Evolutionary conservation across 2,113 vertebrate genomes (phyloP).

Genomic region (Loxodonta africana): DNA sequence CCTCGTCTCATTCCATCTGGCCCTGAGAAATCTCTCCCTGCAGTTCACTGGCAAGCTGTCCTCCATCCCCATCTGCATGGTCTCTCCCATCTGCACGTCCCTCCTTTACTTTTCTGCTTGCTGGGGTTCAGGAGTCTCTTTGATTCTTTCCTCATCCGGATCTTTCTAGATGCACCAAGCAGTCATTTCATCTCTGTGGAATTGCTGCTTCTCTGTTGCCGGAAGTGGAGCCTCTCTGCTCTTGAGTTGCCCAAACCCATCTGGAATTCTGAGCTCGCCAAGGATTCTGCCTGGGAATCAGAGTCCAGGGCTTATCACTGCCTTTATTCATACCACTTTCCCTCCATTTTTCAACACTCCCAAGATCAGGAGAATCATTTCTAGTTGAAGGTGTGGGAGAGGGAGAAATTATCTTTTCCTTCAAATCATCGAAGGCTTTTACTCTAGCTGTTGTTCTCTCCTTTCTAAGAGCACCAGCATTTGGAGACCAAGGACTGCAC

Average conservation of each 20-base stretch:
- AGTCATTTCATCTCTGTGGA: background rate
- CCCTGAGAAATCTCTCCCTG: background rate
- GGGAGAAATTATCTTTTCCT: background rate
- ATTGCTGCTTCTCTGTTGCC: background rate
- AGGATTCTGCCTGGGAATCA: background rate
- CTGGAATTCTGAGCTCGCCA: background rate
- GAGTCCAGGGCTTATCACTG: background rate
- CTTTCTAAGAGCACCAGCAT: background rate
- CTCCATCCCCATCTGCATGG: background rate
- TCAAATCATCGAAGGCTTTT: background rate
- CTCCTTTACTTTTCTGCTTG: background rate
- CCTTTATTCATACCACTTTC: background rate
- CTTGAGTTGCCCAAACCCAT: background rate
- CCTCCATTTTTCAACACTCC: background rate
- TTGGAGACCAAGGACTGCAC: background rate
- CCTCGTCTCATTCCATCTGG: background rate
- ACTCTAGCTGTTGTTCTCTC: background rate
- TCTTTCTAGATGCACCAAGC: background rate
- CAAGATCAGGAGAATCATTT: background rate
- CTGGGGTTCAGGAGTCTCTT: background rate
- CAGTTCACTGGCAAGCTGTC: background rate
- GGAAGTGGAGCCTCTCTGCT: background rate
- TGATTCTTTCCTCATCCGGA: background rate
- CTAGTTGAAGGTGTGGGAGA: background rate
- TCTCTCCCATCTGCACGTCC: rapidly evolving